These are phyloP conservation scores for Hyla sarda DNA, from an alignment of 2,113 vertebrate genomes.

Conservation along the genomic window DNA sequence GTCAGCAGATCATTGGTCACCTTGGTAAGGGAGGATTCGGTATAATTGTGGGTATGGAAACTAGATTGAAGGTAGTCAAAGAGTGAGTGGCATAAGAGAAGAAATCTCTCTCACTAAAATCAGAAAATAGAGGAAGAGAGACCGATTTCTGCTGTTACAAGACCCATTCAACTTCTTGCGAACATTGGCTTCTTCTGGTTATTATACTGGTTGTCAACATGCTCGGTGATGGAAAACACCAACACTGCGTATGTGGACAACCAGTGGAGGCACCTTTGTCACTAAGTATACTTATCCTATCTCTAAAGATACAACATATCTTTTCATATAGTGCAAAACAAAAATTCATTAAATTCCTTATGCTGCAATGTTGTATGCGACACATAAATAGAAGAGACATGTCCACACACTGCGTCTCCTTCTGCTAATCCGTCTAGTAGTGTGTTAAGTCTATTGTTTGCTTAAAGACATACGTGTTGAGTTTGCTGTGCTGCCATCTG, in stretches of 20 bases:
- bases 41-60: too few relatives aligned
- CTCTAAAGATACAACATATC: not conserved
- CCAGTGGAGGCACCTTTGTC: not conserved
- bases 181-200: too few relatives aligned
- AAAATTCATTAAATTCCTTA: not conserved
- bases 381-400: not conserved
- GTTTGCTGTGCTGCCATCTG: constrained; percentile 33
- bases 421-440: constrained; percentile 36
- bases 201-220: too few relatives aligned
- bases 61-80: too few relatives aligned
- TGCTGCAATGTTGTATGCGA: not conserved
- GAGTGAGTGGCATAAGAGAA: too few relatives aligned
- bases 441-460: constrained; percentile 50
- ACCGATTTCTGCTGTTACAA: too few relatives aligned
- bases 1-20: too few relatives aligned
- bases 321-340: not conserved
- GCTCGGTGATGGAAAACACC: too few relatives aligned
- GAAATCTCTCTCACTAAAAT: too few relatives aligned
- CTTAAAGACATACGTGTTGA: constrained; percentile 44
- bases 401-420: not conserved
- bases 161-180: too few relatives aligned
- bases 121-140: too few relatives aligned
- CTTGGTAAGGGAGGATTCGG: too few relatives aligned
- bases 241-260: not conserved
- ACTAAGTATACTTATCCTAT: not conserved